Evolutionary conservation across 2,888 invertebrate species (phyloP).

Genomic region (Nipponacmea schrenckii): DNA sequence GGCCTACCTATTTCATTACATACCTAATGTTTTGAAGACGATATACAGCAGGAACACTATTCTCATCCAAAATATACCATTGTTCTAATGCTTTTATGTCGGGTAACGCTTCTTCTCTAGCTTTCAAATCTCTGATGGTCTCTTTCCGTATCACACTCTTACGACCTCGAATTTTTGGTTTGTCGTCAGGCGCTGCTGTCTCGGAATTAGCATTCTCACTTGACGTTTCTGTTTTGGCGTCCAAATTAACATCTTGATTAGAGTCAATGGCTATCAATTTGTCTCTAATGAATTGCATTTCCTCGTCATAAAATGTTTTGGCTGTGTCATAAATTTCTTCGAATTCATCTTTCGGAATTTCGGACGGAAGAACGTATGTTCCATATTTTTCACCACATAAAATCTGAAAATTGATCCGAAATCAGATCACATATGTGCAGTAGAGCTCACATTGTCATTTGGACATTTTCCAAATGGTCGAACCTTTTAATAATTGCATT

Average conservation of each 20-base stretch:
- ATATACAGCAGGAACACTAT: conserved; percentile 57
- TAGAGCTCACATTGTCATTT: neutral
- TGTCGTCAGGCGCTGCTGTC: neutral
- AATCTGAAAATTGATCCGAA: conserved; percentile 48
- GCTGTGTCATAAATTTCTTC: conserved; percentile 44
- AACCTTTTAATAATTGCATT: no score
- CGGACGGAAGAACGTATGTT: conserved; percentile 62
- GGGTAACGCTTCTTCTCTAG: conserved; percentile 45
- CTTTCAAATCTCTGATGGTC: conserved; percentile 40
- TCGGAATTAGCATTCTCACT: conserved; percentile 5
- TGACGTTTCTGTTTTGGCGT: neutral
- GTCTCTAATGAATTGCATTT: conserved; percentile 31
- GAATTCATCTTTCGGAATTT: conserved; percentile 66
- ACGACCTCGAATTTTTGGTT: neutral
- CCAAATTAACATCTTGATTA: conserved; percentile 25
- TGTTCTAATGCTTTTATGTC: conserved; percentile 65
- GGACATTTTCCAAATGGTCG: no score
- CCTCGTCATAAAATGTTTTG: conserved; percentile 23
- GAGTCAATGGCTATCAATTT: conserved; percentile 37
- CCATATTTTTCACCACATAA: conserved; percentile 70
- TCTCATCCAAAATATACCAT: conserved; percentile 67
- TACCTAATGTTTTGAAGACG: conserved; percentile 57
- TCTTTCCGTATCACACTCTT: conserved; percentile 19
- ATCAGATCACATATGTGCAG: no score
- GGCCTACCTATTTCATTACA: neutral